These are phyloP conservation scores for Monodelphis domestica DNA, from an alignment of 2,797 vertebrate genomes.

Conservation along the genomic window DNA sequence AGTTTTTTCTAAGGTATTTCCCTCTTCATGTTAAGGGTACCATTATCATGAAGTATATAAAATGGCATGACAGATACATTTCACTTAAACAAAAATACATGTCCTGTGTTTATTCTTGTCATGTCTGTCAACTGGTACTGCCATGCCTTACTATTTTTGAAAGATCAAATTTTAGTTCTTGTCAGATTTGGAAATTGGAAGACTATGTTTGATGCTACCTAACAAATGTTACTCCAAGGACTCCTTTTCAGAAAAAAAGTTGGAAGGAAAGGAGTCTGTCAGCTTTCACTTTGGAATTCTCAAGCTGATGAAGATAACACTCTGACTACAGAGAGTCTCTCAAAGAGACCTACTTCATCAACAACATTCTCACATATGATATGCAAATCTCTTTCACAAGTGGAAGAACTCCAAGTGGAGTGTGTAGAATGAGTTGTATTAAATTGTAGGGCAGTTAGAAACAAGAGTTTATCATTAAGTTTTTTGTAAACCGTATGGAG, in stretches of 20 bases:
- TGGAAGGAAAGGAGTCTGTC: conserved; percentile 22
- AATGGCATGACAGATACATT: background rate
- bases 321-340: conserved; percentile 42
- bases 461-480: conserved; percentile 66
- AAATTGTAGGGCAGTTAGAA: conserved; percentile 60
- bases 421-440: conserved; percentile 32
- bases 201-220: background rate
- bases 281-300: conserved; percentile 66
- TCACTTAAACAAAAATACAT: background rate
- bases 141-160: background rate
- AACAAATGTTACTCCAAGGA: conserved; percentile 30
- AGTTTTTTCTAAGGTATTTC: background rate
- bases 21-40: background rate
- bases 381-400: conserved; percentile 61
- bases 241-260: conserved; percentile 31
- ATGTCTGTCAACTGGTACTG: background rate
- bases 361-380: conserved; percentile 48
- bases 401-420: conserved; percentile 33
- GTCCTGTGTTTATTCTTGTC: background rate
- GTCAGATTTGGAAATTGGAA: background rate
- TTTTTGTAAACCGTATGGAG: conserved; percentile 28
- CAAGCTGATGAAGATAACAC: conserved; percentile 46
- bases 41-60: background rate
- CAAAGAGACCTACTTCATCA: conserved; percentile 48
- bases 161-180: background rate